phyloP scores from a whole-genome alignment of 2,888 invertebrate genomes.

The Nysson spinosus region DNA sequence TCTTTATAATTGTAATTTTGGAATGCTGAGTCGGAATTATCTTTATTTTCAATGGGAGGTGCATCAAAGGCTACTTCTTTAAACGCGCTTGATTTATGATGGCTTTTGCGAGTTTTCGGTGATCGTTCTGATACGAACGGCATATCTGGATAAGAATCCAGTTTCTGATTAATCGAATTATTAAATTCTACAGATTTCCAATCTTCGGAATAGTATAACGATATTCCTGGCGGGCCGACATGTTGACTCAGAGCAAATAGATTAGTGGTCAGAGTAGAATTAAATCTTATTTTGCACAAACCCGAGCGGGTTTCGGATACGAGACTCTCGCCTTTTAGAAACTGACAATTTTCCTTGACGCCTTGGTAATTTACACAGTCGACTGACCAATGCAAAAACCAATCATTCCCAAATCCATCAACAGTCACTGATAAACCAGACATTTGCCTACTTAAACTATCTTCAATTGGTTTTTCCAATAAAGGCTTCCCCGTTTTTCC shows the following conservation, averaged over 20 bases:
- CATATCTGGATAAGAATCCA: slow-evolving; percentile 69
- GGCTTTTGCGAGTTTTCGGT: slow-evolving; percentile 44
- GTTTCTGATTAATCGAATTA: slow-evolving; percentile 78
- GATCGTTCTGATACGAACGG: slow-evolving; percentile 62
- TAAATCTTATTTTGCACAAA: slow-evolving; percentile 84
- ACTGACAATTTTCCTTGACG: slow-evolving; percentile 79
- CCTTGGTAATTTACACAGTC: slow-evolving; percentile 80
- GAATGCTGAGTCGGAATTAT: slow-evolving; percentile 32
- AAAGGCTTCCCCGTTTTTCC: slow-evolving; percentile 82
- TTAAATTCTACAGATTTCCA: slow-evolving; percentile 75
- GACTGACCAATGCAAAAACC: slow-evolving; percentile 88
- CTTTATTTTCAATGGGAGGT: slow-evolving; percentile 36
- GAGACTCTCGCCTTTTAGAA: slow-evolving; percentile 67
- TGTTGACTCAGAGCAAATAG: slow-evolving; percentile 84
- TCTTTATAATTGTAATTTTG: slow-evolving; percentile 48
- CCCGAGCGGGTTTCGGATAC: slow-evolving; percentile 77
- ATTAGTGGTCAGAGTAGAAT: slow-evolving; percentile 83
- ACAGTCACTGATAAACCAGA: slow-evolving; percentile 81
- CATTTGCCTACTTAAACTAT: slow-evolving; percentile 82
- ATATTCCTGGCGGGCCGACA: slow-evolving; percentile 84
- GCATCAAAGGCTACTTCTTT: slow-evolving; percentile 36
- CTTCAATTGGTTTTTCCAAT: slow-evolving; percentile 80
- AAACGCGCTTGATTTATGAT: slow-evolving; percentile 36
- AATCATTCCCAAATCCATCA: slow-evolving; percentile 84
- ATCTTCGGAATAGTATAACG: slow-evolving; percentile 83